phyloP scores from a whole-genome alignment of 2,797 vertebrate genomes.

The Streptopelia turtur region DNA sequence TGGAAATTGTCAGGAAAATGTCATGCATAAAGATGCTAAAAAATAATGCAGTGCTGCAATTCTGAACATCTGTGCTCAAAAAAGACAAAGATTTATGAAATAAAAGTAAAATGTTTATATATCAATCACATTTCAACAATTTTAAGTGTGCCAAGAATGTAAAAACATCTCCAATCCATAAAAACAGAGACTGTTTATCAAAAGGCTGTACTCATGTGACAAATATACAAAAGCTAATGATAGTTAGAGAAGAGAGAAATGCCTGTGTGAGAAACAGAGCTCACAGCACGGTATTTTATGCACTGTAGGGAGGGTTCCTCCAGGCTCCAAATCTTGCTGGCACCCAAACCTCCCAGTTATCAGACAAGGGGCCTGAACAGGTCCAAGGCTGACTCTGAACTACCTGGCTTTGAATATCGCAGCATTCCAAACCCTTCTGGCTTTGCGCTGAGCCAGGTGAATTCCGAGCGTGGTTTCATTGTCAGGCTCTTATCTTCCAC shows the following conservation, averaged over 20 bases:
- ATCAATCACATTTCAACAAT: background rate
- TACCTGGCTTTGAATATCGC: background rate
- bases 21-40: background rate
- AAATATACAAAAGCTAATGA: background rate
- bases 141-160: background rate
- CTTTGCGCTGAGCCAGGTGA: background rate
- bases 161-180: background rate
- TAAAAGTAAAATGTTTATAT: background rate
- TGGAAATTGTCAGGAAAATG: background rate
- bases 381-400: background rate
- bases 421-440: background rate
- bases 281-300: background rate
- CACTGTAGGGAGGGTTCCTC: background rate
- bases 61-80: background rate
- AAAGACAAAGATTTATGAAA: background rate
- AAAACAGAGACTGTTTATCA: background rate
- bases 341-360: background rate
- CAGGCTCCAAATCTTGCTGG: background rate
- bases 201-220: background rate
- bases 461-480: constrained; percentile 31
- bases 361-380: background rate
- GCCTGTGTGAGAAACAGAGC: background rate
- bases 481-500: constrained; percentile 7
- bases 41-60: background rate
- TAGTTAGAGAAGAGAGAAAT: background rate